Evolutionary conservation across 1,140 invertebrate species (phyloP).

Genomic region (Lucilia sericata): DNA sequence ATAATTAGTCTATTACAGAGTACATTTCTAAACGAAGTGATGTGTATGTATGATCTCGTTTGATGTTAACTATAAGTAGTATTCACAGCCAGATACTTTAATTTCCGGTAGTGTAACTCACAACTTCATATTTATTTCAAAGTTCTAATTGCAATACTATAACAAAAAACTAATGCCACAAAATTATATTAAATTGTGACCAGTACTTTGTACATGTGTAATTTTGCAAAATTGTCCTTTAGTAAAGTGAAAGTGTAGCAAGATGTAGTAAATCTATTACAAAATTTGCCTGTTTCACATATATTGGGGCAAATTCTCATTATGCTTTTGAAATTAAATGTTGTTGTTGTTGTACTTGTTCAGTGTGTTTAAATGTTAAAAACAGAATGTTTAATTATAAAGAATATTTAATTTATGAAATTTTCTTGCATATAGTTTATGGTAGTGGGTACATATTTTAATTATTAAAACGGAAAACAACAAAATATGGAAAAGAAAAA

Average conservation of each 20-base stretch:
- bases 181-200: no score
- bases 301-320: neutral
- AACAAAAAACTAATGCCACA: no score
- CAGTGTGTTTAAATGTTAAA: neutral
- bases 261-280: neutral
- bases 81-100: no score
- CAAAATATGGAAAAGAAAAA: neutral
- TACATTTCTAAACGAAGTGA: no score
- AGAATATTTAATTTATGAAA: constrained; percentile 1
- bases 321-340: neutral
- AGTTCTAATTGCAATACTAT: no score
- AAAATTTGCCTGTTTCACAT: neutral
- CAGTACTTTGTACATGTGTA: no score
- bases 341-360: no score
- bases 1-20: no score
- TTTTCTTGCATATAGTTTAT: neutral
- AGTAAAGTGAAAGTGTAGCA: neutral
- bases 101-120: no score
- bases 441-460: neutral
- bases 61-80: no score
- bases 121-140: no score
- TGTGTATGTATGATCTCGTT: no score
- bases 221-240: neutral
- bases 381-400: neutral
- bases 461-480: neutral